phyloP scores from a whole-genome alignment of 2,113 vertebrate species.

The Mormyrus iriodes region DNA sequence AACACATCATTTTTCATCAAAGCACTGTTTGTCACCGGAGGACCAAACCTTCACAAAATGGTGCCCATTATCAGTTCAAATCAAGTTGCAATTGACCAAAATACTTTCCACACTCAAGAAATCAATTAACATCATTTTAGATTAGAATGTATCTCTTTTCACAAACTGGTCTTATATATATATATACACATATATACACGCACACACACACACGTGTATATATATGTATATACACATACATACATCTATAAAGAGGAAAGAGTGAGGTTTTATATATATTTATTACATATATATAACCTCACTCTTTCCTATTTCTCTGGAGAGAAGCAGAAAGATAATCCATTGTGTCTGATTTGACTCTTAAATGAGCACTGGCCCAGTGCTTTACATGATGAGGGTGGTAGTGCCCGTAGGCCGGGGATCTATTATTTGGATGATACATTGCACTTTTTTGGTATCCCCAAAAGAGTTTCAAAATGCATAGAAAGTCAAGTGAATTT shows the following conservation, averaged over 20 bases:
- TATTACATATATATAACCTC: too few species aligned
- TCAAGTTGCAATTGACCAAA: background rate
- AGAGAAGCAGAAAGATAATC: background rate
- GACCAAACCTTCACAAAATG: background rate
- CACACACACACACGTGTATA: too few species aligned
- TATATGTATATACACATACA: too few species aligned
- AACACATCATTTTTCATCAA: background rate
- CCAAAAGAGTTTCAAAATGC: background rate
- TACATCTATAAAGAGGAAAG: too few species aligned
- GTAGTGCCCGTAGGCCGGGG: background rate
- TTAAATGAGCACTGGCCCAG: background rate
- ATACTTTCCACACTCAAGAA: background rate
- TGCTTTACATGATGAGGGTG: background rate
- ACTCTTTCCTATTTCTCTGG: background rate
- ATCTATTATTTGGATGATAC: background rate
- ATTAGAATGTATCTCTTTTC: background rate
- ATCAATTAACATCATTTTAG: background rate
- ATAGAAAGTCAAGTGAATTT: background rate
- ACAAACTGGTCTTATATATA: too few species aligned
- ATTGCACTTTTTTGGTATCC: background rate
- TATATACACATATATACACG: too few species aligned
- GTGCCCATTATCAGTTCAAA: background rate
- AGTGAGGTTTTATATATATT: too few species aligned
- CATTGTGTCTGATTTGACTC: background rate
- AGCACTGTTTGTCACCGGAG: background rate